Base-by-base conservation (phyloP, 2,113 vertebrate species). In the Calyptomena viridis region DNA sequence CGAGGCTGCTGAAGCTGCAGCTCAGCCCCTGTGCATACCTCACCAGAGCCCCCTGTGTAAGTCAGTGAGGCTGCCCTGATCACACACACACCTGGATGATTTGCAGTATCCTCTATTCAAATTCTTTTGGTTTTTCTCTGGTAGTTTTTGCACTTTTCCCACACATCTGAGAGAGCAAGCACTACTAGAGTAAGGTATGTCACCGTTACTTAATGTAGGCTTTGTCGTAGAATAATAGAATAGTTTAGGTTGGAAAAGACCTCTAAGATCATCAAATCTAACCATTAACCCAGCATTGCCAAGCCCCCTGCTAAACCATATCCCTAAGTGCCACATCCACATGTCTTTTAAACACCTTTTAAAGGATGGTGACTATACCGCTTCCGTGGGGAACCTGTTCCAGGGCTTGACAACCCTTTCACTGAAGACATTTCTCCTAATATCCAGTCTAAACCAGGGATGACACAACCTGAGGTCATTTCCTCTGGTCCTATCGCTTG, bases 1-100 rank as follows among this genome's bases (percentile, higher is more conserved):
- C 3, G 4, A 53, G 53, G 39, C n/a, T 85, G 39, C 44, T 23
- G 52, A 20, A 22, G 30, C 44, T 73, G 25, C 75, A 47, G 37
- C n/a, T 79, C 27, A 23, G 35, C 23, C n/a, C 4, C 9, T 31
- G 30, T 12, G 18, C 46, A 15, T 7, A 0, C 1, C 4, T 24
- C 3, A 7, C 19, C 4, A 3, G 37, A 75, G 27, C 2, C 5
- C 14, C 6, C 2, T 28, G 40, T 24, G 17, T 14, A 31, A 71
- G 33, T 23, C 60, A 59, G 22, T 31, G 49, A 22, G 55, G 47
- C 33, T 68, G 35, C 37, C 30, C 44, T 22, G 42, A n/a, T 53
- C 23, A 27, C n/a, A 33, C 11, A 62, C 7, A 16, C 9, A 20
- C 7, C 12, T 40, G 21, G 19, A 27, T 71, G 60, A 49, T 66